Conservation (phyloP, 2,797 vertebrate species). For the Poeciliopsis infans region DNA sequence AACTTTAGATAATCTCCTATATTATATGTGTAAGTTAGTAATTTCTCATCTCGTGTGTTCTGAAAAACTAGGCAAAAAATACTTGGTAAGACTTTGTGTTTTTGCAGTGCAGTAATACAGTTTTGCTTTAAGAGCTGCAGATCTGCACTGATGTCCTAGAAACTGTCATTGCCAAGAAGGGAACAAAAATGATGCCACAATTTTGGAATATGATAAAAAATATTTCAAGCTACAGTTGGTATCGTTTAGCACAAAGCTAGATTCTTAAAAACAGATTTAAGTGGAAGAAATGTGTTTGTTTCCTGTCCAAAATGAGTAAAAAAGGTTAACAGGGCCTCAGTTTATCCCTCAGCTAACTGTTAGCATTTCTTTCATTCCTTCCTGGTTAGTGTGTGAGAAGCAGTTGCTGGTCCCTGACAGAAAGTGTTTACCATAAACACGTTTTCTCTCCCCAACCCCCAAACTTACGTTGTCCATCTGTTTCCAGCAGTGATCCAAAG, state of each 20-base stretch:
- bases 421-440: slow-evolving; percentile 54
- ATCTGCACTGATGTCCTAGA: slow-evolving; percentile 14
- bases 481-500: slow-evolving; percentile 97
- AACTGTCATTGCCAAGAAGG: slow-evolving; percentile 37
- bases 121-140: slow-evolving; percentile 26
- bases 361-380: slow-evolving; percentile 46
- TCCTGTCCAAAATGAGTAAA: background rate
- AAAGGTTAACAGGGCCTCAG: background rate
- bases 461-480: slow-evolving; percentile 98
- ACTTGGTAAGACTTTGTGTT: too few species aligned
- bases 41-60: too few species aligned
- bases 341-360: slow-evolving; percentile 27
- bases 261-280: background rate
- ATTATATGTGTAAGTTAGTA: too few species aligned
- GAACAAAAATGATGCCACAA: slow-evolving; percentile 23
- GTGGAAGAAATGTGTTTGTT: background rate
- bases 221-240: background rate
- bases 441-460: slow-evolving; percentile 13
- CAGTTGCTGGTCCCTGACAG: slow-evolving; percentile 32
- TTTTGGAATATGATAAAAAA: slow-evolving; percentile 8
- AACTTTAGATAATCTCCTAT: too few species aligned
- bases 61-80: too few species aligned
- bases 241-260: background rate
- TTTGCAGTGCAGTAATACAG: background rate
- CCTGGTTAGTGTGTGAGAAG: slow-evolving; percentile 6